phyloP scores from a whole-genome alignment of 2,113 vertebrate genomes.

The Colius striatus region DNA sequence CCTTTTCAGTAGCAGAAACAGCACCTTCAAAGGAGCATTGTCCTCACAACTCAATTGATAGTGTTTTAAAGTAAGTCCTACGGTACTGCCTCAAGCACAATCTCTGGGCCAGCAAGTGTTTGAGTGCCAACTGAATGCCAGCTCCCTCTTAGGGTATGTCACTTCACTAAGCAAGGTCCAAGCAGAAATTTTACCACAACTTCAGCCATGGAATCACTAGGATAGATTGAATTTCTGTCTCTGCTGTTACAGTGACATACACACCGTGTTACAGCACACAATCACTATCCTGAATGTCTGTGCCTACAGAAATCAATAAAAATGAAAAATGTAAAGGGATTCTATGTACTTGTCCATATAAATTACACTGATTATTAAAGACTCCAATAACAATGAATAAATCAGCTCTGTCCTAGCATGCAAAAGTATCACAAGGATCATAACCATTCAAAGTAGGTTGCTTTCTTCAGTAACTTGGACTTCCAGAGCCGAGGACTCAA shows the following conservation, averaged over 20 bases:
- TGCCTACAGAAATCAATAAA: neutral
- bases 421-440: neutral
- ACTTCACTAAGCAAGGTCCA: neutral
- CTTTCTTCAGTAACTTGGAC: neutral
- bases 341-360: neutral
- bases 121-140: neutral
- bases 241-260: neutral
- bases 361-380: neutral
- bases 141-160: neutral
- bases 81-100: neutral
- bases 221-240: neutral
- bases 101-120: neutral
- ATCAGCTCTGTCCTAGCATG: neutral
- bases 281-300: neutral
- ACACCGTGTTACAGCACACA: accelerated
- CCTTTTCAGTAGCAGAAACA: neutral
- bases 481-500: neutral
- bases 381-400: neutral
- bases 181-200: accelerated
- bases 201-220: neutral
- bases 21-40: neutral
- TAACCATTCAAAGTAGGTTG: neutral
- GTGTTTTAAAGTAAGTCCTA: neutral
- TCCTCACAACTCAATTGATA: neutral
- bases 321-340: neutral